phyloP scores from a whole-genome alignment of 2,113 vertebrate species.

The Pterocles orientalis region DNA sequence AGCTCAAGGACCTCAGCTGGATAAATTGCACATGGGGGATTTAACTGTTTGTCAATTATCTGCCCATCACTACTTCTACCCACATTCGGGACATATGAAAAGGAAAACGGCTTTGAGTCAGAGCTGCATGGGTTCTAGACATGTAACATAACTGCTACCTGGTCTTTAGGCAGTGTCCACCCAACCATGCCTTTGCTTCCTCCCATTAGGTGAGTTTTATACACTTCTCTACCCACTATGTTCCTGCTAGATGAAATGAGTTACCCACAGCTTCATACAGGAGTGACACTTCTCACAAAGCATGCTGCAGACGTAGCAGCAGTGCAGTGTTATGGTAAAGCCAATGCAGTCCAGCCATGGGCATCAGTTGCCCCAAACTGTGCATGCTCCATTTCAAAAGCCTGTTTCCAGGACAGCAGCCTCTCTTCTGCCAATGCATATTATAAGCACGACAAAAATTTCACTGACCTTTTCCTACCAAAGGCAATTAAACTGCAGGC shows the following conservation, averaged over 20 bases:
- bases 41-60: not conserved
- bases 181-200: fast-evolving
- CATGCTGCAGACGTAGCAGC: not conserved
- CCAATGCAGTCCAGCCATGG: not conserved
- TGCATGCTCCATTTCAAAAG: slow-evolving; percentile 15
- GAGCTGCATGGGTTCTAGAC: not conserved
- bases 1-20: not conserved
- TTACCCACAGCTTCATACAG: fast-evolving
- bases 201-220: fast-evolving
- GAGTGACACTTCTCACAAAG: not conserved
- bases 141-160: fast-evolving
- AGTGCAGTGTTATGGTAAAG: not conserved
- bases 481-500: not conserved
- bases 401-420: not conserved
- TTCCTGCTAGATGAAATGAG: not conserved
- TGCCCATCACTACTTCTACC: not conserved
- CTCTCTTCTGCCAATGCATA: not conserved
- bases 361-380: not conserved
- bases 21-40: not conserved
- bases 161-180: fast-evolving
- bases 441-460: not conserved
- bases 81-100: fast-evolving
- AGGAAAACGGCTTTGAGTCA: not conserved
- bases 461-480: slow-evolving; percentile 15
- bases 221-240: fast-evolving